Conservation (phyloP, 2,888 invertebrate genomes). For the Lepidocyrtoides sp. region DNA sequence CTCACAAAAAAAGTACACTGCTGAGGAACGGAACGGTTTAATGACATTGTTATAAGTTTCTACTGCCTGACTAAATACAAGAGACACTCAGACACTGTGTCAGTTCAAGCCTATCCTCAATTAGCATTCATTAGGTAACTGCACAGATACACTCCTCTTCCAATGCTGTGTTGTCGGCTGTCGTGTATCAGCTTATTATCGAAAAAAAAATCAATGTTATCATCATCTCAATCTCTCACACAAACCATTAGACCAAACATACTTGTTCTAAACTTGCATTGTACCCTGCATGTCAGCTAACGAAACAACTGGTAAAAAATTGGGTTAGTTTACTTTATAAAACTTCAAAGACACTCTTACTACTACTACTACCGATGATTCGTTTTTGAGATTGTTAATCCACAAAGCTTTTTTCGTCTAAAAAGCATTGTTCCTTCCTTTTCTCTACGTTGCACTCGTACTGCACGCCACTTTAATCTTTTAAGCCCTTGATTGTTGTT, state of each 20-base stretch:
- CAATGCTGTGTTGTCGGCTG: background rate
- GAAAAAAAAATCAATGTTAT: background rate
- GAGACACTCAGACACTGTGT: too few relatives aligned
- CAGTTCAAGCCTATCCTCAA: background rate
- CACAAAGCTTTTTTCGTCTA: background rate
- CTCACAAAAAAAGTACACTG: too few relatives aligned
- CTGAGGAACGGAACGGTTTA: too few relatives aligned
- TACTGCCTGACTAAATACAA: too few relatives aligned
- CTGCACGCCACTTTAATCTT: background rate
- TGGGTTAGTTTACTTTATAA: background rate
- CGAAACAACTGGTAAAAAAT: background rate
- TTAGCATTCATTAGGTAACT: constrained; percentile 24
- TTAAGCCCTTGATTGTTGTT: constrained; percentile 30
- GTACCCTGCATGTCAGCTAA: too few relatives aligned
- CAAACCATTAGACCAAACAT: background rate
- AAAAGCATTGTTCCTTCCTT: constrained; percentile 48
- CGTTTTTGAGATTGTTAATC: background rate
- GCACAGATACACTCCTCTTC: constrained; percentile 16
- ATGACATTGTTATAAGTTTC: too few relatives aligned
- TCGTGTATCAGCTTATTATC: background rate
- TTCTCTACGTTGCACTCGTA: background rate
- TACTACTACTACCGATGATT: background rate
- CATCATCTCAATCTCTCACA: background rate
- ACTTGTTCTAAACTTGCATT: too few relatives aligned
- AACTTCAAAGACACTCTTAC: background rate